Conservation (phyloP, 2,113 vertebrate genomes). For the Malurus alboscapulatus region DNA sequence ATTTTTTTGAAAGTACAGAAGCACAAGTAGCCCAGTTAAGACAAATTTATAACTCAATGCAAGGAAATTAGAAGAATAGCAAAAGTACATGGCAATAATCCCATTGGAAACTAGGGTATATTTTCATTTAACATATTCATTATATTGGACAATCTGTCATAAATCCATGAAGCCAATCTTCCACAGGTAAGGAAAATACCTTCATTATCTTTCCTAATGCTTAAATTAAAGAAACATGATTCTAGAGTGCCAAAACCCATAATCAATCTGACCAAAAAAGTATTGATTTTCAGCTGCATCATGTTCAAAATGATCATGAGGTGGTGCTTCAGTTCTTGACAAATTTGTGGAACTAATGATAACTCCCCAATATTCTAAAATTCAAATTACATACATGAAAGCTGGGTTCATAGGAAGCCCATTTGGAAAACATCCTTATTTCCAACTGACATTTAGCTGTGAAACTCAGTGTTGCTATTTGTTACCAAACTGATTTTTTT, state of each 20-base stretch:
- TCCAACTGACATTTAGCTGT: neutral
- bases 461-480: neutral
- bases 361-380: neutral
- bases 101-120: neutral
- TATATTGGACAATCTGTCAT: neutral
- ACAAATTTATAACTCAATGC: neutral
- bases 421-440: neutral
- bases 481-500: neutral
- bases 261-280: neutral
- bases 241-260: neutral
- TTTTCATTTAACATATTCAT: neutral
- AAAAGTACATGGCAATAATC: neutral
- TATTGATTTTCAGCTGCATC: neutral
- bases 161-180: neutral
- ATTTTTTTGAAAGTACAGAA: neutral
- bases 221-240: neutral
- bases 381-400: neutral
- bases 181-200: neutral
- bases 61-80: neutral
- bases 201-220: neutral
- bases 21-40: neutral
- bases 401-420: neutral
- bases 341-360: neutral
- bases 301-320: neutral
- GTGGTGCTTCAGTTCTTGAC: neutral